These are phyloP conservation scores for Semnopithecus entellus DNA, from an alignment of 2,113 vertebrate genomes.

Conservation along the genomic window DNA sequence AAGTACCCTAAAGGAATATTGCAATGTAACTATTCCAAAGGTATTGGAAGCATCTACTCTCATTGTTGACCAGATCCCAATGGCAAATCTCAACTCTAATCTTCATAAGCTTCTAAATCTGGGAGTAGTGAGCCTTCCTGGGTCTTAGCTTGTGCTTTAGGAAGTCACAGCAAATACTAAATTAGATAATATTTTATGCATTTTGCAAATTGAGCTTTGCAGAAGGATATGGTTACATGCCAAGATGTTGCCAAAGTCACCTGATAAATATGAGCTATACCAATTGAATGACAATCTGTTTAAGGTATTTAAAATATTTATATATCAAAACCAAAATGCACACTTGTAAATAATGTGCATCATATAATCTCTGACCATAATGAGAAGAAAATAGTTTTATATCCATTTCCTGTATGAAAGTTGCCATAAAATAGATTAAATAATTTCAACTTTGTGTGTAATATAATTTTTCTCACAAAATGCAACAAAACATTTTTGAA, in stretches of 20 bases:
- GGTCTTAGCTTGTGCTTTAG: background rate
- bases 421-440: background rate
- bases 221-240: background rate
- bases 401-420: background rate
- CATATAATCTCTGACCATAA: background rate
- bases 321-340: background rate
- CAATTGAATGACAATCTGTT: background rate
- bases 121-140: background rate
- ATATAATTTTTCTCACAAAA: background rate
- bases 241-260: background rate
- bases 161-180: background rate
- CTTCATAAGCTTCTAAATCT: background rate
- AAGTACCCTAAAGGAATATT: background rate
- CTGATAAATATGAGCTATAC: background rate
- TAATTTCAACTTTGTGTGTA: background rate
- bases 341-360: background rate
- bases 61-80: background rate
- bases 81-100: background rate
- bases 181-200: background rate
- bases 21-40: background rate
- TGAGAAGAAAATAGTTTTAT: background rate
- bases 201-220: background rate
- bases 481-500: background rate
- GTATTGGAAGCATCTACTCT: background rate
- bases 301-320: background rate